Percentiles rank a stretch among this genome's conserved stretches.
These are phyloP conservation scores for Pitta sordida DNA, from an alignment of 2,113 vertebrate species.

Conservation along the genomic window DNA sequence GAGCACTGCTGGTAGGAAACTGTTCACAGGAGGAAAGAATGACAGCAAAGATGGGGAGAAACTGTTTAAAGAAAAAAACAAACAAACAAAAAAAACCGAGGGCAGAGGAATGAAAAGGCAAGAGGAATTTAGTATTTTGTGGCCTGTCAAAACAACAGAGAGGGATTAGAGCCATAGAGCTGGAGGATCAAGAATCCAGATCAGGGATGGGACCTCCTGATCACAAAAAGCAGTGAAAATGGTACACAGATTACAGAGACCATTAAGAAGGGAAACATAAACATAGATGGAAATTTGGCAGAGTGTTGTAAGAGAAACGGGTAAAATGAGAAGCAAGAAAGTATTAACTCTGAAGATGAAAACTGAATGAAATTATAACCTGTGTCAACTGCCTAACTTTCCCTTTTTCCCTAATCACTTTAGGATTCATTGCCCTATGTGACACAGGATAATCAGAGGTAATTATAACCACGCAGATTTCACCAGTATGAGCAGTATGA, in stretches of 20 bases:
- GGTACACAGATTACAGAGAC: neutral
- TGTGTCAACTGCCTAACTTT: neutral
- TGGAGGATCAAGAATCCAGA: neutral
- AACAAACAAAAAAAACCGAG: no score
- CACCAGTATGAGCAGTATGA: neutral
- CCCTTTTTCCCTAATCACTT: neutral
- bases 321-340: neutral
- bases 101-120: neutral
- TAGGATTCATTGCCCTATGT: neutral
- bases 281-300: neutral
- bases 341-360: neutral
- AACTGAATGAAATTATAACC: neutral
- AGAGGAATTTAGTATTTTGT: neutral
- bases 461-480: slow-evolving; percentile 7
- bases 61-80: neutral
- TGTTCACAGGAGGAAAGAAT: neutral
- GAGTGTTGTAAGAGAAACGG: neutral
- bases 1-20: neutral
- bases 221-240: neutral
- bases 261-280: neutral
- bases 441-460: slow-evolving; percentile 13
- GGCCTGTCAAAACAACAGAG: neutral
- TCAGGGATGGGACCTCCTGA: neutral
- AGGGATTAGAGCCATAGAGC: neutral
- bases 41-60: neutral